A percentile compares a stretch with the other conserved stretches of the same genome.
These are phyloP conservation scores for Polietes domitor DNA, from an alignment of 2,888 invertebrate genomes.

Conservation along the genomic window DNA sequence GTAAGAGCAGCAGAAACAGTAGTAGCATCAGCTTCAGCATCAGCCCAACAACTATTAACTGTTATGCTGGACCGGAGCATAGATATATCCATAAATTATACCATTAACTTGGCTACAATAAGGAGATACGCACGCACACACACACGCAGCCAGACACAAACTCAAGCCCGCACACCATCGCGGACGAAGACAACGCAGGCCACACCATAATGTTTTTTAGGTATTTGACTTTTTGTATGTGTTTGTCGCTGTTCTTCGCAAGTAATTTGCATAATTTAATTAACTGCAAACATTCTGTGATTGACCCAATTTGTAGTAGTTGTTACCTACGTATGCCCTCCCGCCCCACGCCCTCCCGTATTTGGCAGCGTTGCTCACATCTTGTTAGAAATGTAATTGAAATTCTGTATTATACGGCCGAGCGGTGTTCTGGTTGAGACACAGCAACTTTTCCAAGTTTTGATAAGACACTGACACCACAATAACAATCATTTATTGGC, in stretches of 20 bases:
- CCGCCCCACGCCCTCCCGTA: neutral
- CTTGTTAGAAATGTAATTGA: neutral
- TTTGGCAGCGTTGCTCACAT: neutral
- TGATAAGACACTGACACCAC: conserved; percentile 4
- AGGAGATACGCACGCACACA: conserved; percentile 48
- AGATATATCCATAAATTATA: conserved; percentile 44
- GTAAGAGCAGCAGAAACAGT: neutral
- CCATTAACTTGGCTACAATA: conserved; percentile 39
- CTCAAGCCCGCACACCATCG: neutral
- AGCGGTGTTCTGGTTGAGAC: neutral
- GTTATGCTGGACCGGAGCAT: neutral
- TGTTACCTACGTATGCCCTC: too few relatives aligned
- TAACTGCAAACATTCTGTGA: conserved; percentile 51
- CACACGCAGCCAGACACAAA: conserved; percentile 6
- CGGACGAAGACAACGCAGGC: neutral
- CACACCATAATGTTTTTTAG: neutral
- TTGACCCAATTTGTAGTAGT: conserved; percentile 54
- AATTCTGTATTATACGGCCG: neutral
- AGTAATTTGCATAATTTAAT: conserved; percentile 63
- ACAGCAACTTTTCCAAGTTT: conserved; percentile 19
- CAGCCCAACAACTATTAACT: conserved; percentile 14
- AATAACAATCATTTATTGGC: conserved; percentile 28
- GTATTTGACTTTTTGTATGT: conserved; percentile 11
- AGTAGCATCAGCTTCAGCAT: neutral
- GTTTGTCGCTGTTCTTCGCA: conserved; percentile 33